Evolutionary conservation across 2,888 invertebrate species (phyloP).

Genomic region (Syritta pipiens): DNA sequence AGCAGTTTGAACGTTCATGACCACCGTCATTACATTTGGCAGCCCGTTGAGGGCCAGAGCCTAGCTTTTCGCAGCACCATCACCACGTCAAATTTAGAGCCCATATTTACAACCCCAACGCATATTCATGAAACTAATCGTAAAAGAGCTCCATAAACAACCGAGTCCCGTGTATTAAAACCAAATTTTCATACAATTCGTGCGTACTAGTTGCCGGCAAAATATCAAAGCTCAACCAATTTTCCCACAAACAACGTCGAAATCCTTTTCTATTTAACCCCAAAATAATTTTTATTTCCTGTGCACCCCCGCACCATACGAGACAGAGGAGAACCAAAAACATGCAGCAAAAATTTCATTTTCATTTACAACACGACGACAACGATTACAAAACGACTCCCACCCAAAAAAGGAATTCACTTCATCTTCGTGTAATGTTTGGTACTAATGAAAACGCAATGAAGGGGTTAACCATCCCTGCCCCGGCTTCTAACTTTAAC

Average conservation of each 20-base stretch:
- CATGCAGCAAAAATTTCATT: constrained; percentile 13
- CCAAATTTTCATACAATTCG: too few species aligned
- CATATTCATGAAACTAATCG: too few species aligned
- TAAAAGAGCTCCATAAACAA: too few species aligned
- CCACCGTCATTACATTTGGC: too few species aligned
- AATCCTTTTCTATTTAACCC: not conserved
- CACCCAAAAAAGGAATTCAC: constrained; percentile 25
- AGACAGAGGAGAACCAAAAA: not conserved
- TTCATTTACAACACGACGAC: constrained; percentile 3
- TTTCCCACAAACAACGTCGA: not conserved
- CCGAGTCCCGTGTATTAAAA: too few species aligned
- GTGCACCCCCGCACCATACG: not conserved
- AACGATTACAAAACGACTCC: constrained; percentile 13
- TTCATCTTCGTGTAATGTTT: constrained; percentile 45
- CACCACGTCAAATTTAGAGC: too few species aligned
- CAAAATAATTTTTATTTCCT: not conserved
- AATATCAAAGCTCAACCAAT: not conserved
- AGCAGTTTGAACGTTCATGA: too few species aligned
- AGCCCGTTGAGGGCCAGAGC: too few species aligned
- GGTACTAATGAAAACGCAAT: constrained; percentile 49
- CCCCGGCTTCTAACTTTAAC: not conserved
- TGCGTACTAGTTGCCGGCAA: too few species aligned
- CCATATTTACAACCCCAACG: too few species aligned
- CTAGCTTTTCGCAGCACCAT: too few species aligned
- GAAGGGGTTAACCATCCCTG: constrained; percentile 37